A percentile compares a stretch with the other conserved stretches of the same genome.
These are phyloP conservation scores for Passer montanus DNA, from an alignment of 2,113 vertebrate genomes.

Conservation along the genomic window DNA sequence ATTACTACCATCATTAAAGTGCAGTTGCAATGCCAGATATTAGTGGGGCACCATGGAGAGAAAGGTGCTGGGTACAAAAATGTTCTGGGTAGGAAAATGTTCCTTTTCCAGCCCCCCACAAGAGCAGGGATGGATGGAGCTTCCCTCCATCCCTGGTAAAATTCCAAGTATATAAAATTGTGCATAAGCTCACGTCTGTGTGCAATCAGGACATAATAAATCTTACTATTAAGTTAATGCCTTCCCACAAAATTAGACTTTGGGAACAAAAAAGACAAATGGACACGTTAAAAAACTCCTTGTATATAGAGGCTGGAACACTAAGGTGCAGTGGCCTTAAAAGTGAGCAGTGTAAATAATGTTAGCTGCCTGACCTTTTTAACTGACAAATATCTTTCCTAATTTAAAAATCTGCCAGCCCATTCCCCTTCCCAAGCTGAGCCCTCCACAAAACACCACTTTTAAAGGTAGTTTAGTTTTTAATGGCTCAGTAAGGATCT, in stretches of 20 bases:
- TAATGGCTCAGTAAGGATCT: constrained; percentile 38
- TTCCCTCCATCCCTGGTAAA: not conserved
- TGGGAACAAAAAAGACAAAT: not conserved
- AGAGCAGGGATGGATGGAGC: not conserved
- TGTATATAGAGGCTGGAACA: not conserved
- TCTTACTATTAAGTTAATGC: not conserved
- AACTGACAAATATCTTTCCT: not conserved
- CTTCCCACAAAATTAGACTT: not conserved
- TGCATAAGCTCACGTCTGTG: not conserved
- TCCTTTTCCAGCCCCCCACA: not conserved
- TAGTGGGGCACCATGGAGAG: not conserved
- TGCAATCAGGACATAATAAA: not conserved
- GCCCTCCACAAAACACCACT: not conserved
- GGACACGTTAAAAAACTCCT: not conserved
- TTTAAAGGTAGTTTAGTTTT: constrained; percentile 18
- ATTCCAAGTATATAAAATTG: not conserved
- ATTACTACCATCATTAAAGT: not conserved
- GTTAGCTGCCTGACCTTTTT: constrained; percentile 12
- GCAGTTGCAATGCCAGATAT: not conserved
- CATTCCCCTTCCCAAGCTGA: not conserved
- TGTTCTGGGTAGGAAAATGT: not conserved
- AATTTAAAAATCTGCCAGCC: not conserved
- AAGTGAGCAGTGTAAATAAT: not conserved
- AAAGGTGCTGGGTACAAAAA: not conserved
- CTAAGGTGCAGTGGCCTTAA: not conserved